Percentiles rank a stretch among this genome's conserved stretches.
These are phyloP conservation scores for Galagoides demidoff DNA, from an alignment of 2,797 vertebrate species.

Conservation along the genomic window DNA sequence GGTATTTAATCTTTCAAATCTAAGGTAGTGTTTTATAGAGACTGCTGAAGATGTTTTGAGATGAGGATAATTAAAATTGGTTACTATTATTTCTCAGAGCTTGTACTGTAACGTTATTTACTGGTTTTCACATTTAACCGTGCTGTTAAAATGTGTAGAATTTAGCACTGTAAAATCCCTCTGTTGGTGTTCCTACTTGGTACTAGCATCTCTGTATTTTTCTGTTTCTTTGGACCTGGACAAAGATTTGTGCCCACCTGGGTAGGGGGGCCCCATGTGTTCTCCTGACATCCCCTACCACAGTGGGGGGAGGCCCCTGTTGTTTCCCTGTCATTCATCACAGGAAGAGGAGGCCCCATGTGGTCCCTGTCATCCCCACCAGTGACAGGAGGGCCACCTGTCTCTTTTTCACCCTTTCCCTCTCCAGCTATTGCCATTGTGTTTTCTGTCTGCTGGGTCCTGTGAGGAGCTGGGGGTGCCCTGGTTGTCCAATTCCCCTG, in stretches of 20 bases:
- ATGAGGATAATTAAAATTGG: not conserved
- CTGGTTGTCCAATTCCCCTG: not conserved
- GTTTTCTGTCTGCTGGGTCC: not conserved
- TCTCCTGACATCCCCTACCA: not conserved
- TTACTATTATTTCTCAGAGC: not conserved
- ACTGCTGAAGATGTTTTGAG: not conserved
- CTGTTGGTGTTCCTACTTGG: not conserved
- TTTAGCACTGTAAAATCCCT: not conserved
- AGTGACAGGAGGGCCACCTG: not conserved
- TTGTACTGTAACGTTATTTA: not conserved
- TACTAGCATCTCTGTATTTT: not conserved
- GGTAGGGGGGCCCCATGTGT: too few species aligned
- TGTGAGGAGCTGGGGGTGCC: not conserved
- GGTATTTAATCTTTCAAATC: not conserved
- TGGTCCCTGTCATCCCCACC: not conserved
- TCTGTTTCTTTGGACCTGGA: not conserved
- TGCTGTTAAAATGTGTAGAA: too few species aligned
- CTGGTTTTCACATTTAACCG: not conserved
- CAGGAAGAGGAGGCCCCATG: too few species aligned
- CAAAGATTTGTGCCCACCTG: too few species aligned
- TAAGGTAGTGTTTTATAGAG: not conserved
- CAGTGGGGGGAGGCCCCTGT: too few species aligned
- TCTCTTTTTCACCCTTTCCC: not conserved
- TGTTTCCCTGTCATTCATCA: not conserved
- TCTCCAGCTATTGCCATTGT: not conserved